Evolutionary conservation across 2,797 vertebrate species (phyloP).

Genomic region (Pteronotus mesoamericanus): DNA sequence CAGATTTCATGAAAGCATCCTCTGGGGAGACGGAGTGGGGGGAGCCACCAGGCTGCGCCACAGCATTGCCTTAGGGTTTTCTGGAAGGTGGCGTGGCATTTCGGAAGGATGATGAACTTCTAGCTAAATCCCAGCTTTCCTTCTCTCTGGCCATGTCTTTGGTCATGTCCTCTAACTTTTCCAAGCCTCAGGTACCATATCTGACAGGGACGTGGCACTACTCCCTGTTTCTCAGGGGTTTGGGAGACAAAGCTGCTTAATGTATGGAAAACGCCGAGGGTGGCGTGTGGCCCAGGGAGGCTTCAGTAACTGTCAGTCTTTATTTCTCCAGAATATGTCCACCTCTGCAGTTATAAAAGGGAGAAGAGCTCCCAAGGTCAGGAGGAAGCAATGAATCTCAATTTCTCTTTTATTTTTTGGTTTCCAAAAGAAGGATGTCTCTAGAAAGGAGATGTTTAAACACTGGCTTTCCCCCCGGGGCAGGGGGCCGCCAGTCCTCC

Average conservation of each 20-base stretch:
- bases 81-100: neutral
- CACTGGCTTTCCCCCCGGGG: slow-evolving; percentile 69
- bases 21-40: neutral
- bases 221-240: neutral
- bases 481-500: slow-evolving; percentile 43
- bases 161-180: neutral
- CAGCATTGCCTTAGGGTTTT: neutral
- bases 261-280: neutral
- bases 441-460: slow-evolving; percentile 71
- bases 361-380: neutral
- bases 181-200: neutral
- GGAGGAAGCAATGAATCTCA: neutral
- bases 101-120: neutral
- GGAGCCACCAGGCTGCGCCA: neutral
- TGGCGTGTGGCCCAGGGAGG: neutral
- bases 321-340: neutral
- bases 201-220: neutral
- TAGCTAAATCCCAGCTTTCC: neutral
- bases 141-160: neutral
- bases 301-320: neutral
- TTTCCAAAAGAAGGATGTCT: neutral
- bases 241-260: neutral
- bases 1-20: neutral
- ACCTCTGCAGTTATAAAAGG: slow-evolving; percentile 3
- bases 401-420: neutral